Percentiles rank a stretch among this genome's conserved stretches.
phyloP scores from a whole-genome alignment of 2,113 vertebrate species.

The Leucopsar rothschildi region DNA sequence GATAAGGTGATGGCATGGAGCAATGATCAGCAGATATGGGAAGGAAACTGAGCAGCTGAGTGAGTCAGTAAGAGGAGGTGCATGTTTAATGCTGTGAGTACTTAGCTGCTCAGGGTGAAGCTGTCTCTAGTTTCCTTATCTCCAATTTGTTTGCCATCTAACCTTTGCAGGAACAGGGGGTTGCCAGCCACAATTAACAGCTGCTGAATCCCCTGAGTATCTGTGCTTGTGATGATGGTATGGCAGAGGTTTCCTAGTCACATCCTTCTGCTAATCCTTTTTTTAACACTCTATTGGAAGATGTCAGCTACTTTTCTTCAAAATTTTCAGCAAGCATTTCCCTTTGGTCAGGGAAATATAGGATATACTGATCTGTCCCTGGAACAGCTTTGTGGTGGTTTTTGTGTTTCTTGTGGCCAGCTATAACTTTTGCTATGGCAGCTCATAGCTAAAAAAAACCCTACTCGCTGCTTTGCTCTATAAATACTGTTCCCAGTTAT shows the following conservation, averaged over 20 bases:
- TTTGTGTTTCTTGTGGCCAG: not conserved
- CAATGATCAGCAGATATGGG: not conserved
- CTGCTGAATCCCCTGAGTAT: not conserved
- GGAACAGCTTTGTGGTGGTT: not conserved
- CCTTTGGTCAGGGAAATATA: not conserved
- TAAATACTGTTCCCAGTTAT: not conserved
- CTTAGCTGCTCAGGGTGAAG: not conserved
- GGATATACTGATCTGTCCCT: not conserved
- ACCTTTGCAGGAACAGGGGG: not conserved
- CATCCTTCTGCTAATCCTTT: not conserved
- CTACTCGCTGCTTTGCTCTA: not conserved
- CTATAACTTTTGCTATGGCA: not conserved
- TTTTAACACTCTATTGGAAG: not conserved
- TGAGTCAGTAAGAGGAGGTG: not conserved
- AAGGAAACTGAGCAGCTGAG: not conserved
- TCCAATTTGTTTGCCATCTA: not conserved
- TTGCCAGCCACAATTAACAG: not conserved
- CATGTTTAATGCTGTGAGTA: not conserved
- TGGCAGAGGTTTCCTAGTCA: not conserved
- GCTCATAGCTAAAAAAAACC: not conserved
- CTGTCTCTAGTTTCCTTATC: not conserved
- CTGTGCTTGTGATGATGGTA: not conserved
- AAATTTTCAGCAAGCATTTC: not conserved
- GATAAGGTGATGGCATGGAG: not conserved
- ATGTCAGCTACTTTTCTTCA: not conserved